Conservation (phyloP, 2,113 vertebrate genomes). For the Siphamia tubifer region DNA sequence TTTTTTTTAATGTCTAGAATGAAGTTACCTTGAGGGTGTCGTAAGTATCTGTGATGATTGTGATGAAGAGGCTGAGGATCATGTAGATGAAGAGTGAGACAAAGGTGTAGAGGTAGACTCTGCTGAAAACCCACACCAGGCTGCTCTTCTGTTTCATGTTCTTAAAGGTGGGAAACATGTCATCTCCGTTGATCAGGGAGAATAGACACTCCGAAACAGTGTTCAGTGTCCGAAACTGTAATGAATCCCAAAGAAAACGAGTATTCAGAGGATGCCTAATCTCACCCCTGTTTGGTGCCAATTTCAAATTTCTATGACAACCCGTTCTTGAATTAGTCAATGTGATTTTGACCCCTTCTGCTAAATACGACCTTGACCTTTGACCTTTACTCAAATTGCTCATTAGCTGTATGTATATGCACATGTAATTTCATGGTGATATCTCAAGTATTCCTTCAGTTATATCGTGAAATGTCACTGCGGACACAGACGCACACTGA, state of each 20-base stretch:
- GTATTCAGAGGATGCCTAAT: background rate
- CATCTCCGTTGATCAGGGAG: slow-evolving; percentile 94
- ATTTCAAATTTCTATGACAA: no score
- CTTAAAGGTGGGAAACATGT: slow-evolving; percentile 95
- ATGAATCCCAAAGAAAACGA: background rate
- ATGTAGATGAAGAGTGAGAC: slow-evolving; percentile 97
- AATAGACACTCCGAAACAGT: slow-evolving; percentile 93
- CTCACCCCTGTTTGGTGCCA: no score
- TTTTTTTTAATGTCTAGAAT: background rate
- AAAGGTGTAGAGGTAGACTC: slow-evolving; percentile 93
- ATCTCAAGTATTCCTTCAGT: no score
- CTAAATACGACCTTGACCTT: no score
- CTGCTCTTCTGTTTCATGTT: slow-evolving; percentile 91
- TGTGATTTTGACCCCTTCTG: no score
- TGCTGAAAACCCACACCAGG: slow-evolving; percentile 93
- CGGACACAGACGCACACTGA: no score
- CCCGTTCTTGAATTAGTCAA: no score
- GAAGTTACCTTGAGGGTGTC: slow-evolving; percentile 91
- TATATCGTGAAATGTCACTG: no score
- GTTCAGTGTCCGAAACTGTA: slow-evolving; percentile 91
- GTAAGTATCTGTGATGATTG: slow-evolving; percentile 94
- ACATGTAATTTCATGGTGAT: no score
- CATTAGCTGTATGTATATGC: no score
- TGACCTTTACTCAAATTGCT: no score
- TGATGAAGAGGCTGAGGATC: slow-evolving; percentile 98